These are phyloP conservation scores for Xenus cinereus DNA, from an alignment of 2,113 vertebrate species.

Conservation along the genomic window DNA sequence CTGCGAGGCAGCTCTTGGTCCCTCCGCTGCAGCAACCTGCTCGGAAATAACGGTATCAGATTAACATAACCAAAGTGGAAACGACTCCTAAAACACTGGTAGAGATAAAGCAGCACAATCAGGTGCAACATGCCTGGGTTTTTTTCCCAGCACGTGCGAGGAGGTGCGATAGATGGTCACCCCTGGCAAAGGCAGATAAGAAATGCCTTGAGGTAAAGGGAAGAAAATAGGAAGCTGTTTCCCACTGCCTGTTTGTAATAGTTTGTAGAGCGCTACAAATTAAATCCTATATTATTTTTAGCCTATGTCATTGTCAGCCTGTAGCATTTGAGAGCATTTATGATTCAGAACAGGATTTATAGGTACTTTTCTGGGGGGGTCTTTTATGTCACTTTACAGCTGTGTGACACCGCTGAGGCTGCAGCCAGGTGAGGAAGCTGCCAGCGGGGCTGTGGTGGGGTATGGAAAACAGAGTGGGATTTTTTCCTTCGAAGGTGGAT, in stretches of 20 bases:
- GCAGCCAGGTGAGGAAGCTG: neutral
- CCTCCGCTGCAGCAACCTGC: neutral
- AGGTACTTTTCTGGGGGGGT: neutral
- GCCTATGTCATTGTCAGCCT: neutral
- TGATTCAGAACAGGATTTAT: neutral
- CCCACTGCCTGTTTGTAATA: neutral
- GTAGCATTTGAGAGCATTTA: neutral
- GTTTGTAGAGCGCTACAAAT: neutral
- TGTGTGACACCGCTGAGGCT: neutral
- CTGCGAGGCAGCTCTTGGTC: neutral
- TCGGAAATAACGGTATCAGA: slow-evolving; percentile 16
- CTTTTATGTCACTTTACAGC: neutral
- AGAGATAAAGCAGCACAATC: neutral
- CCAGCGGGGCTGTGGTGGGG: neutral
- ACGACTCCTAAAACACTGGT: neutral
- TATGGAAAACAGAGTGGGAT: neutral
- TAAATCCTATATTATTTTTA: neutral
- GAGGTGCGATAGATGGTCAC: neutral
- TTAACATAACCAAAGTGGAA: slow-evolving; percentile 23
- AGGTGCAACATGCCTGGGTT: neutral
- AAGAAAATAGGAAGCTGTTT: neutral
- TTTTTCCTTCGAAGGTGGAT: neutral
- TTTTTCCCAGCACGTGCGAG: neutral
- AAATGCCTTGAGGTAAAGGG: neutral
- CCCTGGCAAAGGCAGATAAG: neutral